phyloP scores from a whole-genome alignment of 2,888 invertebrate genomes.

The Tribolium freemani region DNA sequence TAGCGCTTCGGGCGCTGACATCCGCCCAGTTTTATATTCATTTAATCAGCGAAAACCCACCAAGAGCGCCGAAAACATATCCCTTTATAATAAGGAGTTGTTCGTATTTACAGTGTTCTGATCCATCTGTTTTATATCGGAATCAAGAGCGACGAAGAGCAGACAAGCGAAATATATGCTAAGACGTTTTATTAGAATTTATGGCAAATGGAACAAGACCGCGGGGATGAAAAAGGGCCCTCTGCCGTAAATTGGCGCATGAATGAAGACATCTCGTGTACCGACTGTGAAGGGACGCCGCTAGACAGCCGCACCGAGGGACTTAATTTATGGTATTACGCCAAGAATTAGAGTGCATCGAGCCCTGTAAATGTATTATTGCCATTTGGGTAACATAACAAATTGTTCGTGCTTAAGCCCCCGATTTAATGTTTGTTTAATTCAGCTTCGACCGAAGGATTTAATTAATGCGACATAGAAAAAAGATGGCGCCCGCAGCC shows the following conservation, averaged over 20 bases:
- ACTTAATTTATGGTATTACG: constrained; percentile 63
- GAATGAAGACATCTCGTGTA: constrained; percentile 61
- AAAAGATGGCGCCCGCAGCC: constrained; percentile 8
- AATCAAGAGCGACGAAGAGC: constrained; percentile 50
- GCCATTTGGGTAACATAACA: constrained; percentile 60
- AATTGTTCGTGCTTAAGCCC: constrained; percentile 58
- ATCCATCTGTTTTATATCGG: constrained; percentile 55
- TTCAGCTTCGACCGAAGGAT: constrained; percentile 29
- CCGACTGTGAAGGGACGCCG: constrained; percentile 33
- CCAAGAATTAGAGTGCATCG: constrained; percentile 65
- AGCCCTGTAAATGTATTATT: constrained; percentile 65
- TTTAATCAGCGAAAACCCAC: constrained; percentile 35
- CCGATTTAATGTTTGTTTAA: constrained; percentile 45
- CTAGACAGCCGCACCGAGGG: constrained; percentile 43
- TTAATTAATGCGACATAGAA: constrained; percentile 30
- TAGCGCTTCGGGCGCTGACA: constrained; percentile 2
- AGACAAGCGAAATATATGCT: constrained; percentile 56
- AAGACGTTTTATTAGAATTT: constrained; percentile 63
- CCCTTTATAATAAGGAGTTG: constrained; percentile 45
- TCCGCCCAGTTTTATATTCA: constrained; percentile 8
- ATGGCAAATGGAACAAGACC: constrained; percentile 61
- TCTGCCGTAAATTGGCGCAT: constrained; percentile 58
- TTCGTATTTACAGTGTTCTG: constrained; percentile 45
- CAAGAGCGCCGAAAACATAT: constrained; percentile 28
- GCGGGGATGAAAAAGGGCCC: constrained; percentile 56